Percentiles rank a stretch among this genome's conserved stretches.
Evolutionary conservation across 92 coral and sea anemone species (phyloP).

Genomic region (Bergia sp.): DNA sequence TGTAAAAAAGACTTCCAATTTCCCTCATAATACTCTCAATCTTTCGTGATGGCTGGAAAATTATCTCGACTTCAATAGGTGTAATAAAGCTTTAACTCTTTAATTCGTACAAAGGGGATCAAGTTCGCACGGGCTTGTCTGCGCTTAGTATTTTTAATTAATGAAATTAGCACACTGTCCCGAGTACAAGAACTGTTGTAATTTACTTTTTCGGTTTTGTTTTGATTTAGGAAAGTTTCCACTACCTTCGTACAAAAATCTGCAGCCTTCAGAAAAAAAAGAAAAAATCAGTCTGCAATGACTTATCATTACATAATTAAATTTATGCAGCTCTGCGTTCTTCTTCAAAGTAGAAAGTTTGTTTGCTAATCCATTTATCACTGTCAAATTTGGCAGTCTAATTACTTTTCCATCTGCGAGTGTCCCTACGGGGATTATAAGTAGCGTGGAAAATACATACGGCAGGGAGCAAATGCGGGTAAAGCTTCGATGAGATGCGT

Average conservation of each 20-base stretch:
- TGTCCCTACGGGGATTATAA: slow-evolving; percentile 42
- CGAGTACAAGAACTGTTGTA: not conserved
- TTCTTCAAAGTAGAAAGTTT: slow-evolving; percentile 39
- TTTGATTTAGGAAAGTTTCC: not conserved
- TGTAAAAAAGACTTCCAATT: not conserved
- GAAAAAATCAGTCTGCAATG: not conserved
- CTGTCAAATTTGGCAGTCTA: slow-evolving; percentile 41
- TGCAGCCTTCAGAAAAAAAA: not conserved
- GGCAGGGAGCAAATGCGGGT: slow-evolving; percentile 39
- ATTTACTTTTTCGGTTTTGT: not conserved
- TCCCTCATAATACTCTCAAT: slow-evolving; percentile 17
- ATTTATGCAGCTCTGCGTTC: slow-evolving; percentile 7
- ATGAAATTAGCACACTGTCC: slow-evolving; percentile 68
- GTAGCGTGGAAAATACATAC: slow-evolving; percentile 32
- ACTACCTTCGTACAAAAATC: not conserved
- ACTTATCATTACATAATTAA: not conserved
- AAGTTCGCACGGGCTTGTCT: slow-evolving; percentile 29
- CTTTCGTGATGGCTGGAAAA: slow-evolving; percentile 42
- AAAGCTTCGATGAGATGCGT: slow-evolving; percentile 40
- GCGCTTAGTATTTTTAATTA: slow-evolving; percentile 42
- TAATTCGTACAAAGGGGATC: slow-evolving; percentile 15
- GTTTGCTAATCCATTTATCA: slow-evolving; percentile 53
- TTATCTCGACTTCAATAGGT: slow-evolving; percentile 16
- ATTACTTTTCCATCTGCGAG: slow-evolving; percentile 47
- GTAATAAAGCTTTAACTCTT: slow-evolving; percentile 16